Evolutionary conservation across 2,113 vertebrate genomes (phyloP).

Genomic region (Notarius quadriscutis): DNA sequence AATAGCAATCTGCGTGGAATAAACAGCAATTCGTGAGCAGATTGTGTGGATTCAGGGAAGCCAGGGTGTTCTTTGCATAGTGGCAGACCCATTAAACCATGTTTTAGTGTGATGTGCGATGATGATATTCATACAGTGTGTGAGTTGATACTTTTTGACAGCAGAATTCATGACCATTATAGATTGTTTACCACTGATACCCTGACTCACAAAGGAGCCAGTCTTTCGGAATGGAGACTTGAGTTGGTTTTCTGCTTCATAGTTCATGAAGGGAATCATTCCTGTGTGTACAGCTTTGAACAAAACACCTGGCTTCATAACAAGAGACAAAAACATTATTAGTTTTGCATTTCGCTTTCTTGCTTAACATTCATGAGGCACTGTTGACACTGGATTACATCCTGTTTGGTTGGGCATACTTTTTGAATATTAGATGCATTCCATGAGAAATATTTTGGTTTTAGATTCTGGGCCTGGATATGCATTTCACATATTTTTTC

Average conservation of each 20-base stretch:
- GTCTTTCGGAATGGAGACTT: constrained; percentile 17
- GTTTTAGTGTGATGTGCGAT: constrained; percentile 9
- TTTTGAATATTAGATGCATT: constrained; percentile 18
- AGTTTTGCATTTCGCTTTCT: not conserved
- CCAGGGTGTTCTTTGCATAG: constrained; percentile 1
- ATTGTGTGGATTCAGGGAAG: constrained; percentile 31
- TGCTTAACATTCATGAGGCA: not conserved
- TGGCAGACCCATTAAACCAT: not conserved
- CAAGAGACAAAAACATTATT: constrained; percentile 3
- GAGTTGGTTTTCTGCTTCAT: constrained; percentile 27
- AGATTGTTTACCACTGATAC: not conserved
- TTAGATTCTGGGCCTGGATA: not conserved
- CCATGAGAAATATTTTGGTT: not conserved
- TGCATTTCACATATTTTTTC: not conserved
- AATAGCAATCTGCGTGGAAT: constrained; percentile 34
- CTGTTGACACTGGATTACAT: constrained; percentile 9
- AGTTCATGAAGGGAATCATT: constrained; percentile 28
- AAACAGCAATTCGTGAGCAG: constrained; percentile 28
- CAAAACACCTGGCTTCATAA: constrained; percentile 10
- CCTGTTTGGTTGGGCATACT: constrained; percentile 1
- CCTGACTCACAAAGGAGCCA: constrained; percentile 3
- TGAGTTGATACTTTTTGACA: constrained; percentile 27
- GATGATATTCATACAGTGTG: constrained; percentile 1
- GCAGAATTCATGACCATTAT: not conserved
- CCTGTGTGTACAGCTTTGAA: constrained; percentile 28